phyloP scores from a whole-genome alignment of 2,113 vertebrate species.

The Capreolus pygargus region DNA sequence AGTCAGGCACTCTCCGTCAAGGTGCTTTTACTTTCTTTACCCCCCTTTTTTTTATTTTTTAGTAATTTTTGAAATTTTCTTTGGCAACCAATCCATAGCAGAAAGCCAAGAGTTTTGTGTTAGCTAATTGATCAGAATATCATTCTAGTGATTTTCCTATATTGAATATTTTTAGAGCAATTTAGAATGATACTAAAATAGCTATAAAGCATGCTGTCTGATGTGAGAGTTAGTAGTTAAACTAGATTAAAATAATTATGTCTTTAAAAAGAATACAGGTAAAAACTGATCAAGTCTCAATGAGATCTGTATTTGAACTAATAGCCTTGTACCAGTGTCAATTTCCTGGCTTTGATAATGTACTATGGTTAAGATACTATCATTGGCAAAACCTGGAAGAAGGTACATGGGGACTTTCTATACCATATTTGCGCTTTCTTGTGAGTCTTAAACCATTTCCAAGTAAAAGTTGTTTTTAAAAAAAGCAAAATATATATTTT shows the following conservation, averaged over 20 bases:
- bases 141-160: slow-evolving; percentile 43
- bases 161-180: slow-evolving; percentile 7
- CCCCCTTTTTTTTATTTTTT: neutral
- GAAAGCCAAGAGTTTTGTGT: slow-evolving; percentile 32
- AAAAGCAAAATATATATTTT: neutral
- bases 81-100: slow-evolving; percentile 56
- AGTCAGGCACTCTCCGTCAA: slow-evolving; percentile 50
- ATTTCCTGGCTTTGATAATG: neutral
- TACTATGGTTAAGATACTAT: neutral
- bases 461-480: slow-evolving; percentile 8
- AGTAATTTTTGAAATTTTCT: slow-evolving; percentile 58
- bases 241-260: slow-evolving; percentile 9
- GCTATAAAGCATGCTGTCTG: neutral
- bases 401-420: neutral
- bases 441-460: neutral
- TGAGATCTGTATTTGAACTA: neutral
- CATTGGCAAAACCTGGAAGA: neutral
- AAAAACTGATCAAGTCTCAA: neutral
- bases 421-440: neutral
- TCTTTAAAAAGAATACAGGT: neutral
- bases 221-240: neutral
- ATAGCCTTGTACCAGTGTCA: neutral
- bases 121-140: slow-evolving; percentile 42
- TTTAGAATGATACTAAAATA: slow-evolving; percentile 34
- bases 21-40: slow-evolving; percentile 11